Percentiles rank a stretch among this genome's conserved stretches.
phyloP scores from a whole-genome alignment of 53 echinoderm and acorn worm genomes.

The Arbacia lixula region DNA sequence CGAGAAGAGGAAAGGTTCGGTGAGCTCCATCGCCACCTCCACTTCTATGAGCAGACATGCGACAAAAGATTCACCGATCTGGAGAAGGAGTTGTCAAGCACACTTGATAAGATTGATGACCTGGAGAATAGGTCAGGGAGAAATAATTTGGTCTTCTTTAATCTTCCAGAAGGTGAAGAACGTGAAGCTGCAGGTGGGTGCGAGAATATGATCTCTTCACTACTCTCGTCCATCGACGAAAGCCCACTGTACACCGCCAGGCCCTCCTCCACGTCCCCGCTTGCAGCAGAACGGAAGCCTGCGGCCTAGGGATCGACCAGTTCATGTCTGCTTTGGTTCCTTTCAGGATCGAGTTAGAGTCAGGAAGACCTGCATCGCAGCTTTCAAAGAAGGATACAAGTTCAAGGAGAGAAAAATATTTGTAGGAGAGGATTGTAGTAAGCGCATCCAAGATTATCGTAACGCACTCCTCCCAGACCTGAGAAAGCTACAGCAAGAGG shows the following conservation, averaged over 20 bases:
- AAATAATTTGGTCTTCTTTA: not conserved
- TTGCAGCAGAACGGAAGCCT: constrained; percentile 9
- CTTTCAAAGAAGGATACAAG: not conserved
- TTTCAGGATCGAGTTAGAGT: too few relatives aligned
- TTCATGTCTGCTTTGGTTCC: constrained; percentile 7
- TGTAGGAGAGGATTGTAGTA: not conserved
- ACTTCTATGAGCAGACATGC: not conserved
- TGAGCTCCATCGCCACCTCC: not conserved
- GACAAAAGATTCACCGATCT: not conserved
- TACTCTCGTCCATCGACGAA: constrained; percentile 1
- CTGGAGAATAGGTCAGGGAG: constrained; percentile 9
- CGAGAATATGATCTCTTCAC: not conserved
- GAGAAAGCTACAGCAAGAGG: constrained; percentile 4
- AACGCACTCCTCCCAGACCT: not conserved
- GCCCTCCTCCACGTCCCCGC: not conserved
- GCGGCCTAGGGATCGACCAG: constrained; percentile 11
- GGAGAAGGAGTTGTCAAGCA: not conserved
- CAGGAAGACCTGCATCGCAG: not conserved
- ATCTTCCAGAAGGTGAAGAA: not conserved
- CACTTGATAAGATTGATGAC: constrained; percentile 9
- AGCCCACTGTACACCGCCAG: not conserved
- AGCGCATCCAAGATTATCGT: not conserved
- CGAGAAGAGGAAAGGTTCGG: not conserved
- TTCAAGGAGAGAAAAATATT: not conserved
- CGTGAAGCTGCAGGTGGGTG: not conserved